Evolutionary conservation across 1,140 invertebrate genomes (phyloP).

Genomic region (Yoshiicerus persimilis): DNA sequence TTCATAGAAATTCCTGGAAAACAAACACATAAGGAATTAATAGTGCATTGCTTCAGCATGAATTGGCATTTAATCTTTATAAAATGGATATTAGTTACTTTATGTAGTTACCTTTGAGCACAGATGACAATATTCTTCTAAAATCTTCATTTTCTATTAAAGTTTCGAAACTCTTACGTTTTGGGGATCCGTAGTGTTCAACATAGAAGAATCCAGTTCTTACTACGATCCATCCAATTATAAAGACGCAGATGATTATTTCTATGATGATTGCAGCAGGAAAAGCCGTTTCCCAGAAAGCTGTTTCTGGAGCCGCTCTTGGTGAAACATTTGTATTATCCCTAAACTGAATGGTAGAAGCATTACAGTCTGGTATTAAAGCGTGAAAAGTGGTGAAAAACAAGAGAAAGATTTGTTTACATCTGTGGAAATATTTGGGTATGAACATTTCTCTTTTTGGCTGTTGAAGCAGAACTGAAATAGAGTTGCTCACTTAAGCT

Average conservation of each 20-base stretch:
- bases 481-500: not conserved
- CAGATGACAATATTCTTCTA: not conserved
- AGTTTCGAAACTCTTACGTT: not conserved
- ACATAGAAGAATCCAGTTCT: not conserved
- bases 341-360: not conserved
- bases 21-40: not conserved
- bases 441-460: not conserved
- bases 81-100: not conserved
- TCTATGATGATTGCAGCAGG: not conserved
- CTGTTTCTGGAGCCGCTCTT: not conserved
- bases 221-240: not conserved
- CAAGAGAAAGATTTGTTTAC: not conserved
- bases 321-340: not conserved
- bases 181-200: not conserved
- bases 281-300: not conserved
- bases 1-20: not conserved
- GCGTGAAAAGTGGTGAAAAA: not conserved
- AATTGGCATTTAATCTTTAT: not conserved
- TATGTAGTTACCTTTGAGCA: not conserved
- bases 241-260: not conserved
- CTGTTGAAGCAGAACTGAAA: not conserved
- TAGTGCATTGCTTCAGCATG: not conserved
- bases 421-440: not conserved
- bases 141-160: not conserved
- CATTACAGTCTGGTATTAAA: not conserved